A percentile compares a stretch with the other conserved stretches of the same genome.
Evolutionary conservation across 1,140 invertebrate species (phyloP).

Genomic region (Halyomorpha halys): DNA sequence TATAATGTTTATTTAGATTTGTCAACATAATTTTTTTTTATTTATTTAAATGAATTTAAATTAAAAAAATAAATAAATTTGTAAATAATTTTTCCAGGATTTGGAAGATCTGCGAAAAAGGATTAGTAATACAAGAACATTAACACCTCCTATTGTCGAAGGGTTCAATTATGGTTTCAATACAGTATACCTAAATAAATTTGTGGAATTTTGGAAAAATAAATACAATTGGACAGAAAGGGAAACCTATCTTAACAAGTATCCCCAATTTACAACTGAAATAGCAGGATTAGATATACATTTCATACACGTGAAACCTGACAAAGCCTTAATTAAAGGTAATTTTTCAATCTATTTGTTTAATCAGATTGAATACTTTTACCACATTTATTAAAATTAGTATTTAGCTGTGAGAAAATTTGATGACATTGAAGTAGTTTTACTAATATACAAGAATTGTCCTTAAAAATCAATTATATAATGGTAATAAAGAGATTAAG

Average conservation of each 20-base stretch:
- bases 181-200: conserved; percentile 48
- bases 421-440: too few relatives aligned
- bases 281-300: conserved; percentile 63
- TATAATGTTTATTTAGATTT: too few relatives aligned
- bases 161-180: conserved; percentile 72
- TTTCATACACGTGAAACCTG: conserved; percentile 53
- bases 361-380: too few relatives aligned
- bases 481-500: too few relatives aligned
- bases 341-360: not conserved
- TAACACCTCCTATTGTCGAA: conserved; percentile 47
- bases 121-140: conserved; percentile 20
- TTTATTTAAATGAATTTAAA: too few relatives aligned
- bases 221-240: conserved; percentile 63
- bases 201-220: conserved; percentile 59
- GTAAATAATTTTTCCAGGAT: conserved; percentile 17
- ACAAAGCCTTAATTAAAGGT: conserved; percentile 3
- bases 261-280: conserved; percentile 60
- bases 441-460: too few relatives aligned
- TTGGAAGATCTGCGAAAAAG: conserved; percentile 2
- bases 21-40: too few relatives aligned
- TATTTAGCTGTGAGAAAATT: too few relatives aligned
- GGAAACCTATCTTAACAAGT: conserved; percentile 54
- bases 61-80: too few relatives aligned
- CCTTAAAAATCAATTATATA: too few relatives aligned
- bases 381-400: too few relatives aligned